Percentiles rank a stretch among this genome's conserved stretches.
Evolutionary conservation across 2,113 vertebrate genomes (phyloP).

Genomic region (Macrotus californicus): DNA sequence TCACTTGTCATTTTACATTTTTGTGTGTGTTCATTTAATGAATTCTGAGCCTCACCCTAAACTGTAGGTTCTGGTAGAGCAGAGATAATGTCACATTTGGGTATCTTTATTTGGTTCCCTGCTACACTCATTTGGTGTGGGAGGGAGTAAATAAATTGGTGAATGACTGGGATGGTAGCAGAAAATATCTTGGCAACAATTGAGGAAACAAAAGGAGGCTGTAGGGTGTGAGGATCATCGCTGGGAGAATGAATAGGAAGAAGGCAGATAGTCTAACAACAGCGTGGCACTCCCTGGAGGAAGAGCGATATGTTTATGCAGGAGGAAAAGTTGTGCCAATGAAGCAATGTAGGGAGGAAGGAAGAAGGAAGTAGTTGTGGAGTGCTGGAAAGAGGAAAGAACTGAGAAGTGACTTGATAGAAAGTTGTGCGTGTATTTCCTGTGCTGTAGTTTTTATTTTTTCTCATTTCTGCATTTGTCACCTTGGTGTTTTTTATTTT

Average conservation of each 20-base stretch:
- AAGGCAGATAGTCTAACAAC: not conserved
- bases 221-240: not conserved
- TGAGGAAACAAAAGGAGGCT: not conserved
- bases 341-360: not conserved
- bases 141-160: not conserved
- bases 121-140: not conserved
- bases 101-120: not conserved
- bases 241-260: not conserved
- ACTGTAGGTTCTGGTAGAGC: not conserved
- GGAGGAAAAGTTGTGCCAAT: not conserved
- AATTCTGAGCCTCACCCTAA: not conserved
- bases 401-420: constrained; percentile 19
- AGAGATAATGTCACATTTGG: not conserved
- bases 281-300: not conserved
- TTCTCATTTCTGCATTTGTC: not conserved
- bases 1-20: not conserved
- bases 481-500: not conserved
- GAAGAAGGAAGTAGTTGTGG: not conserved
- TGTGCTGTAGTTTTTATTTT: not conserved
- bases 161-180: not conserved
- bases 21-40: not conserved
- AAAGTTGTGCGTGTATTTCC: constrained; percentile 26
- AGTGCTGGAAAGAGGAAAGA: constrained; percentile 3
- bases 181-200: not conserved
- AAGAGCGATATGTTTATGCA: not conserved